Conservation (phyloP, 2,113 vertebrate species). For the Actinemys pallida region DNA sequence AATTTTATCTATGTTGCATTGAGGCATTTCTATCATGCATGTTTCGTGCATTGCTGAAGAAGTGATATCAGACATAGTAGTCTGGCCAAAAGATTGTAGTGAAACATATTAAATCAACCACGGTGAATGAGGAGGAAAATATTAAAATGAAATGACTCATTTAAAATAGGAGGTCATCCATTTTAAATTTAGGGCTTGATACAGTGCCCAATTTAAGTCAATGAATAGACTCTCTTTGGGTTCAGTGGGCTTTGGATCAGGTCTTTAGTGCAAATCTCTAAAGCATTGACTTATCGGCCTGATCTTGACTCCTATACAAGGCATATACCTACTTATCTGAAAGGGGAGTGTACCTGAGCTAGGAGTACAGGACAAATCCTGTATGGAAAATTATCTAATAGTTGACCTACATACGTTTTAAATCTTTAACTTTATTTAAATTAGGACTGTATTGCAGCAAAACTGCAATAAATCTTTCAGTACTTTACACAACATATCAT, state of each 20-base stretch:
- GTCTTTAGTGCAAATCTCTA: not conserved
- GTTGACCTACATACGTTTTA: not conserved
- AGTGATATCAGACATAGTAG: not conserved
- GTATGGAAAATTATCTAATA: not conserved
- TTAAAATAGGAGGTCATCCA: not conserved
- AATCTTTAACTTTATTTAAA: conserved; percentile 2
- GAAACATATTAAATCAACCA: not conserved
- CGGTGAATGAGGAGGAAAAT: not conserved
- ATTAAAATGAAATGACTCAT: not conserved
- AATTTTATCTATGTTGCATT: not conserved
- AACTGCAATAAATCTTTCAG: not conserved
- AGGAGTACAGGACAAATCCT: not conserved
- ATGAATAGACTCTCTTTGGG: not conserved
- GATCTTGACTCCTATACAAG: not conserved
- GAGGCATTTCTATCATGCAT: not conserved
- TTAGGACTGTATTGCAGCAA: not conserved
- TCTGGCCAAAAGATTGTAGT: not conserved
- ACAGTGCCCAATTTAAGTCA: not conserved
- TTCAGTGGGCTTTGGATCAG: not conserved
- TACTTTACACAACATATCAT: not conserved
- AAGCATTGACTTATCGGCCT: not conserved
- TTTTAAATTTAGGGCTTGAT: not conserved
- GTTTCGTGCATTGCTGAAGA: not conserved
- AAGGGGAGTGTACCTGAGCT: not conserved
- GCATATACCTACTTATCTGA: not conserved